Percentiles rank a stretch among this genome's conserved stretches.
phyloP scores from a whole-genome alignment of 2,113 vertebrate species.

The Colinus virginianus region DNA sequence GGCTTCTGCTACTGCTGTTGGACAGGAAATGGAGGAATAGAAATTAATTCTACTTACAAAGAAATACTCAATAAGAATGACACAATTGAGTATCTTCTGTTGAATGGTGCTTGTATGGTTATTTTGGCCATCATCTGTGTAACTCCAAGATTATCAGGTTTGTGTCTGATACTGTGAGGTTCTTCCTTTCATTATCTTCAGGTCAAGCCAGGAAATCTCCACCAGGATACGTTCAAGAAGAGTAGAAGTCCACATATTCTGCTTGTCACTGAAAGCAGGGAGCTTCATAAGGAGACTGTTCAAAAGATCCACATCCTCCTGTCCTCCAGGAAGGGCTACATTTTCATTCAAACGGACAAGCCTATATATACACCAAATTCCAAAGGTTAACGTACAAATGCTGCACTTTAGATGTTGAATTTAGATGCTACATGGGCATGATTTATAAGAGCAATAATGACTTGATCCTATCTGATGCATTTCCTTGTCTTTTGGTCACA shows the following conservation, averaged over 20 bases:
- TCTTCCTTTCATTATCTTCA: conserved; percentile 14
- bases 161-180: neutral
- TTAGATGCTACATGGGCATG: neutral
- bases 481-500: neutral
- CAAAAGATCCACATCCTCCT: conserved; percentile 57
- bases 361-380: conserved; percentile 78
- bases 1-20: neutral
- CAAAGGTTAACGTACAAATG: conserved; percentile 47
- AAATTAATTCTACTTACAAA: neutral
- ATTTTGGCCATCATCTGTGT: neutral
- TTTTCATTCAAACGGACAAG: conserved; percentile 72
- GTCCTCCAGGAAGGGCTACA: conserved; percentile 72
- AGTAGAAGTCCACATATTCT: neutral
- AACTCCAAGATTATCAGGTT: neutral
- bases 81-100: neutral
- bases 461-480: neutral
- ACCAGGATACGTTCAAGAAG: conserved; percentile 25
- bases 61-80: neutral
- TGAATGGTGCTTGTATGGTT: neutral
- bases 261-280: conserved; percentile 51
- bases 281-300: neutral
- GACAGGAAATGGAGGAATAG: neutral
- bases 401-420: neutral
- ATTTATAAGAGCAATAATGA: neutral
- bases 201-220: conserved; percentile 22